Conservation (phyloP, 2,797 vertebrate genomes). For the Alca torda region DNA sequence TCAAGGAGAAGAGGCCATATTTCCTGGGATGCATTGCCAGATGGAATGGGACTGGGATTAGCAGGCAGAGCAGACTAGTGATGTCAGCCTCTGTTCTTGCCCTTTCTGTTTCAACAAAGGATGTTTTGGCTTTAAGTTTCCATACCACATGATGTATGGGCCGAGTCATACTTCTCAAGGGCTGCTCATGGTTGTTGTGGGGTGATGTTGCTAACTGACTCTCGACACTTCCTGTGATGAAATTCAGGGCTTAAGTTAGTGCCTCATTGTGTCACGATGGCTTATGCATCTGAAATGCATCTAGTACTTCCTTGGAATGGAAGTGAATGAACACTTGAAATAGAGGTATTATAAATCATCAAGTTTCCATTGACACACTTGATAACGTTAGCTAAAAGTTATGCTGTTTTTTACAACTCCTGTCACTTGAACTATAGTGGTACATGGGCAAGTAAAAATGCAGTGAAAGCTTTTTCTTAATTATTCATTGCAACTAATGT, state of each 20-base stretch:
- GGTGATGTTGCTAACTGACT: background rate
- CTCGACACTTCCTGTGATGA: background rate
- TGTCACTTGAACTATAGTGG: background rate
- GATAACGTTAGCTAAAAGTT: background rate
- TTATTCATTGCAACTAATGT: background rate
- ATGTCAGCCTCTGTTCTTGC: background rate
- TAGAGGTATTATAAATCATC: background rate
- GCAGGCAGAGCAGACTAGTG: background rate
- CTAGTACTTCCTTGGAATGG: conserved; percentile 23
- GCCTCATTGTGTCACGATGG: background rate
- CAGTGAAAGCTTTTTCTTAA: background rate
- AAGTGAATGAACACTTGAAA: conserved; percentile 68
- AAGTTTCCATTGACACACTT: background rate
- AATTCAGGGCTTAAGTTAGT: conserved; percentile 30
- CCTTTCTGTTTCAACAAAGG: background rate
- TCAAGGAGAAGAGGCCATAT: background rate
- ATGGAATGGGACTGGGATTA: background rate
- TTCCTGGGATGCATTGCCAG: background rate
- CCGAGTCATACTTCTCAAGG: background rate
- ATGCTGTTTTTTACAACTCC: background rate
- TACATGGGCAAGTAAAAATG: background rate
- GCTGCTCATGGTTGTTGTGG: background rate
- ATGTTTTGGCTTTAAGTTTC: background rate
- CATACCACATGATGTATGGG: background rate
- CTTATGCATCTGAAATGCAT: conserved; percentile 32